Percentiles rank a stretch among this genome's conserved stretches.
These are phyloP conservation scores for Chaitophorus viminalis DNA, from an alignment of 2,888 invertebrate species.

Conservation along the genomic window DNA sequence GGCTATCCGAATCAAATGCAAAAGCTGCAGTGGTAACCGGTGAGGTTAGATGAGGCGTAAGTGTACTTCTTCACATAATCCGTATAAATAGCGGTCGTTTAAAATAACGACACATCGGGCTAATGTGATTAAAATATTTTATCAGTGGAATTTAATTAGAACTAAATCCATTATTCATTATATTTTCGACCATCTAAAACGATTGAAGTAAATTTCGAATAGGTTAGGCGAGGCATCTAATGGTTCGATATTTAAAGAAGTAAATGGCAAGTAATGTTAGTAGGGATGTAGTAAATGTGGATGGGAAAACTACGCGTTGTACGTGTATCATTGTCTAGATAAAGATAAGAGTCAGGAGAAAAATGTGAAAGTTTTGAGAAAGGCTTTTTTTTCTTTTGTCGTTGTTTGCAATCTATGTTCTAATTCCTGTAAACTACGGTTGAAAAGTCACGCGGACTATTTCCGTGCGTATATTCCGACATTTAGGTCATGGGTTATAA, in stretches of 20 bases:
- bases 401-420: neutral
- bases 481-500: neutral
- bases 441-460: neutral
- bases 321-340: neutral
- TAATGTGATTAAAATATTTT: slow-evolving; percentile 18
- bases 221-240: neutral
- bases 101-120: neutral
- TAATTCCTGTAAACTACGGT: neutral
- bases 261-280: neutral
- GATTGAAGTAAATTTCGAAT: neutral
- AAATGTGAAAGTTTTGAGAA: neutral
- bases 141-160: slow-evolving; percentile 13
- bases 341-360: neutral
- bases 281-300: neutral
- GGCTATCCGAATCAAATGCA: neutral
- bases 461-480: neutral
- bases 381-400: no score
- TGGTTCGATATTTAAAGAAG: neutral
- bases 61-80: neutral
- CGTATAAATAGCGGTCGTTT: neutral
- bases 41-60: neutral
- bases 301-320: neutral
- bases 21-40: neutral
- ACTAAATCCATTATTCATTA: slow-evolving; percentile 17
- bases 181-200: neutral